Percentiles rank a stretch among this genome's conserved stretches.
Evolutionary conservation across 2,113 vertebrate species (phyloP).

Genomic region (Myrmecobius fasciatus): DNA sequence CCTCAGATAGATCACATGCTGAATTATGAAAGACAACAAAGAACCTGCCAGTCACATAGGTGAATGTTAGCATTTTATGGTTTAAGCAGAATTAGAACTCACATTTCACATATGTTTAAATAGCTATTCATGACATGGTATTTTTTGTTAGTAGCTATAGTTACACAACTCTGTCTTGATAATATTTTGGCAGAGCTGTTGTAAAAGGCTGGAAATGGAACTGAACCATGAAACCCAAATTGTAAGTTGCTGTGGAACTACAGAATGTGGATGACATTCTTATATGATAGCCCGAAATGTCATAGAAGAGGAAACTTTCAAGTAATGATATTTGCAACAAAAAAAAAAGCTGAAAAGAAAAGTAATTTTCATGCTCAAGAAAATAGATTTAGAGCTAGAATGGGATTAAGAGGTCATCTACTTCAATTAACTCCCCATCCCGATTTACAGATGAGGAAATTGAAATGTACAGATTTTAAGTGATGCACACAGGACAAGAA

Average conservation of each 20-base stretch:
- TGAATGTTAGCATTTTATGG: conserved; percentile 49
- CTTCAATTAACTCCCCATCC: neutral
- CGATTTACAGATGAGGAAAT: neutral
- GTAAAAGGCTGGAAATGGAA: conserved; percentile 74
- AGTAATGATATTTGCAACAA: conserved; percentile 65
- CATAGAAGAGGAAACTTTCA: conserved; percentile 68
- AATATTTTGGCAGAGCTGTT: conserved; percentile 75
- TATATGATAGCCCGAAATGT: conserved; percentile 81
- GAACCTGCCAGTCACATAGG: conserved; percentile 43
- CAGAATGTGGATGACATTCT: conserved; percentile 62
- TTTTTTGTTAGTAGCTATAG: conserved; percentile 75
- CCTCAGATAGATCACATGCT: conserved; percentile 62
- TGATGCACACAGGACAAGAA: neutral
- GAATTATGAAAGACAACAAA: conserved; percentile 62
- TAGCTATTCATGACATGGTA: conserved; percentile 59
- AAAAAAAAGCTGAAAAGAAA: conserved; percentile 53
- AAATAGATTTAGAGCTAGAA: neutral
- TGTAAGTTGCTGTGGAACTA: conserved; percentile 68
- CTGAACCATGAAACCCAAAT: conserved; percentile 78
- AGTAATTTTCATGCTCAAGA: conserved; percentile 64
- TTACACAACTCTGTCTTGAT: conserved; percentile 63
- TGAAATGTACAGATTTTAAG: neutral
- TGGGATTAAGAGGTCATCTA: neutral
- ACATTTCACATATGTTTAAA: conserved; percentile 77
- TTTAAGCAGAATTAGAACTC: conserved; percentile 74